Conservation (phyloP, 1,140 invertebrate genomes). For the Frieseomelitta varia region DNA sequence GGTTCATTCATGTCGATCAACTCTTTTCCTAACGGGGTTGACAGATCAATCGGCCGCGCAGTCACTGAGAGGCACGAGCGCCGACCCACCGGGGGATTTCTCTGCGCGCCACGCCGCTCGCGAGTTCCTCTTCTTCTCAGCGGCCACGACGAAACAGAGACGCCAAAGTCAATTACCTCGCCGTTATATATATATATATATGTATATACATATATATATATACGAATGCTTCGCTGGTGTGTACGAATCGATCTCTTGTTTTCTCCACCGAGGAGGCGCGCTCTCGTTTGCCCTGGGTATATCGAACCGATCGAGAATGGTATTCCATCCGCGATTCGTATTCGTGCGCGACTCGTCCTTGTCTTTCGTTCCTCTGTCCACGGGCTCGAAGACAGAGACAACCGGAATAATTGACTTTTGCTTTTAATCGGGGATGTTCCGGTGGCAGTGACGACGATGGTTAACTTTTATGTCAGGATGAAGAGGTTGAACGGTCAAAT, state of each 20-base stretch:
- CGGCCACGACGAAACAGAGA: constrained; percentile 43
- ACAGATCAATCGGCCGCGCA: constrained; percentile 77
- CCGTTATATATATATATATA: constrained; percentile 35
- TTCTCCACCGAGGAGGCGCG: background rate
- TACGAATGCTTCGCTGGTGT: constrained; percentile 17
- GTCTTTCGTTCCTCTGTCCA: background rate
- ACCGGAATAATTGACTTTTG: constrained; percentile 25
- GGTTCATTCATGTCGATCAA: constrained; percentile 82
- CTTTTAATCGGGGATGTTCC: background rate
- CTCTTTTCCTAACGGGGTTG: constrained; percentile 78
- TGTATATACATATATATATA: constrained; percentile 40
- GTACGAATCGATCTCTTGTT: constrained; percentile 39
- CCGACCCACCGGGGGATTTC: constrained; percentile 59
- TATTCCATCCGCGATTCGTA: constrained; percentile 26
- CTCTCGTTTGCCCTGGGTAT: constrained; percentile 43
- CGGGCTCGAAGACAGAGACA: too few relatives aligned
- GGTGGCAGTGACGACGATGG: background rate
- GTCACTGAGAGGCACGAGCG: constrained; percentile 53
- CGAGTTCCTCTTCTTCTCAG: constrained; percentile 7
- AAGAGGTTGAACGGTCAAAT: background rate
- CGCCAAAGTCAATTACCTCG: constrained; percentile 61
- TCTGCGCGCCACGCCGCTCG: constrained; percentile 9
- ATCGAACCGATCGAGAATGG: constrained; percentile 48
- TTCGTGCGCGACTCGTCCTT: constrained; percentile 1
- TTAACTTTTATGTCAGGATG: background rate